Base-by-base conservation (phyloP, 1,140 invertebrate species). In the Drosophila sucinea region DNA sequence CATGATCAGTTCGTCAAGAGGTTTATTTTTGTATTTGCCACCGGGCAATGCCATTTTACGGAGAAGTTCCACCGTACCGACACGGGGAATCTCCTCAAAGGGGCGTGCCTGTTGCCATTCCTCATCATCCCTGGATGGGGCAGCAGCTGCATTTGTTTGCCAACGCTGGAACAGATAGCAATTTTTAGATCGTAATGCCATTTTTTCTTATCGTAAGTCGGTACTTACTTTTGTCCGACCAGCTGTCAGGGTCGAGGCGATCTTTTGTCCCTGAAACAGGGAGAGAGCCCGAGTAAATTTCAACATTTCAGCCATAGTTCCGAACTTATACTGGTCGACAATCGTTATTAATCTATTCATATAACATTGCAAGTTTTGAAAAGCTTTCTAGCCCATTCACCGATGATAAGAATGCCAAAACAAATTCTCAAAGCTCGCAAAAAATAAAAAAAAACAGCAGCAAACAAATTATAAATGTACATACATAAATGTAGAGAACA, bases 1-100 rank as follows among this genome's bases (percentile, higher is more conserved):
- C 40, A 70, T 2, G 4, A 77, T 55, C 8, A 90, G n/a, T 1
- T 77, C 27, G 0, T 51, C 25, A 1, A 89, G 4, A 4, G 78
- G 73, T 70, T 83, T 64, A n/a, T 89, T 81, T 17, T 71, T 82
- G n/a, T 82, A 81, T 33, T 75, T 79, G 3, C 90, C 91, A 3
- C 91, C 91, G 0, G 90, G 91, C 30, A 92, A 57, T 0, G 33
- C n/a, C 35, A 73, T 66, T 4, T 87, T 79, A 30, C 60, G 67
- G 10, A 35, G 54, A 6, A 87, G n/a, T 0, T 63, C n/a, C 0
- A 82, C 0, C 30, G 65, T 58, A 32, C 41, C 47, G 4, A n/a
- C 17, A 1, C 35, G 17, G 0, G 83, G 83, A 1, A 86, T 64
- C 3, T 83, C 58, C 5, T 70, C 40, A 7, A 71, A 87, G 2